Conservation (phyloP, 2,797 vertebrate genomes). For the Micrastur ruficollis region DNA sequence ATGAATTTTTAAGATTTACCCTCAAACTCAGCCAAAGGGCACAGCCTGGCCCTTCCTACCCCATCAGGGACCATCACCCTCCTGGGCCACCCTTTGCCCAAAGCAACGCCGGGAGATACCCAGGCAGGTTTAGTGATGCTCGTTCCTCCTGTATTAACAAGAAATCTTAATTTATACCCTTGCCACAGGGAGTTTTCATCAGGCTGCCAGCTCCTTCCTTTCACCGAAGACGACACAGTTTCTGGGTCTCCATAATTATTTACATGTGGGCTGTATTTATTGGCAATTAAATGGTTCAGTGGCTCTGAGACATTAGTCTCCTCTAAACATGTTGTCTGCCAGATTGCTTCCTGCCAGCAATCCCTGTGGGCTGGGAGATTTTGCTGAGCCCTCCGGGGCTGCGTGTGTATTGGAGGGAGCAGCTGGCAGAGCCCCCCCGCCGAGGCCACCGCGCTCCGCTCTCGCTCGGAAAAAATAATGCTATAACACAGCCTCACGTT, state of each 20-base stretch:
- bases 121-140: not conserved
- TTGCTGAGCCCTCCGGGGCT: not conserved
- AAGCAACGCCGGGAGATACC: not conserved
- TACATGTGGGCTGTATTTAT: slow-evolving; percentile 23
- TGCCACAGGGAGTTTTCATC: not conserved
- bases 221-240: not conserved
- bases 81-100: accelerated
- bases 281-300: slow-evolving; percentile 46
- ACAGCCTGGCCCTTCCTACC: not conserved
- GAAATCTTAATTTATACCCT: not conserved
- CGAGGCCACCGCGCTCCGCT: not conserved
- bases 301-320: slow-evolving; percentile 23
- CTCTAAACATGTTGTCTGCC: slow-evolving; percentile 12
- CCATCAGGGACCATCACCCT: accelerated
- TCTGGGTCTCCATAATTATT: not conserved
- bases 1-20: not conserved
- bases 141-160: not conserved
- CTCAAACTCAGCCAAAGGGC: not conserved
- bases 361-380: not conserved
- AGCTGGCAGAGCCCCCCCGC: not conserved
- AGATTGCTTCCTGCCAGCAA: slow-evolving; percentile 33
- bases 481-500: not conserved
- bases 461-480: not conserved
- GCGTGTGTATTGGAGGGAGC: not conserved
- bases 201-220: not conserved